Conservation (phyloP, 1,140 invertebrate species). For the Venustaconcha ellipsiformis region DNA sequence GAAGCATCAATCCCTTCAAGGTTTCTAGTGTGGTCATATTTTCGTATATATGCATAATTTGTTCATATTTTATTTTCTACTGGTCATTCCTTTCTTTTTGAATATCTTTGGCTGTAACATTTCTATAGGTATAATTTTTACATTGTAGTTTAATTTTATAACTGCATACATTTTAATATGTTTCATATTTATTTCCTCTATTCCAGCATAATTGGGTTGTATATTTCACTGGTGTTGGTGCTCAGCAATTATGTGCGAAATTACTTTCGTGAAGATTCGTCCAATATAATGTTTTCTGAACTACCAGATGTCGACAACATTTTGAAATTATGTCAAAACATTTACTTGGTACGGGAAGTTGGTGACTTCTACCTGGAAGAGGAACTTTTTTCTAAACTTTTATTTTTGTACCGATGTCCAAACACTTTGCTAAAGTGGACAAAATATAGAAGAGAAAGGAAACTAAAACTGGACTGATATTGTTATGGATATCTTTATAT, state of each 20-base stretch:
- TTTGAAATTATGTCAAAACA: conserved; percentile 90
- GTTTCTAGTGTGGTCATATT: no score
- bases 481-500: no score
- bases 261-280: conserved; percentile 85
- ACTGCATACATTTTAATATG: no score
- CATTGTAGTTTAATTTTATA: no score
- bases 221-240: conserved; percentile 95
- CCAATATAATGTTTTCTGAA: conserved; percentile 97
- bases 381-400: conserved; percentile 97
- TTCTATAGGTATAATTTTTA: no score
- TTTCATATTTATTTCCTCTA: no score
- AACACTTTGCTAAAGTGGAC: conserved; percentile 97
- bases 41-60: no score
- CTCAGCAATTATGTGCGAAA: conserved; percentile 84
- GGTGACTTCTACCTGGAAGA: conserved; percentile 96
- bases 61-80: no score
- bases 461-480: no score
- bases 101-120: no score
- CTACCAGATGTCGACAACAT: conserved; percentile 95
- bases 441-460: conserved; percentile 18
- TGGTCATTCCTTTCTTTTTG: no score
- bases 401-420: conserved; percentile 98
- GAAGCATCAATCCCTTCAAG: no score
- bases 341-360: conserved; percentile 96
- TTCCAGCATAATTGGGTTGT: conserved; percentile 93